Conservation (phyloP, 2,888 invertebrate genomes). For the Neelides folsomi region DNA sequence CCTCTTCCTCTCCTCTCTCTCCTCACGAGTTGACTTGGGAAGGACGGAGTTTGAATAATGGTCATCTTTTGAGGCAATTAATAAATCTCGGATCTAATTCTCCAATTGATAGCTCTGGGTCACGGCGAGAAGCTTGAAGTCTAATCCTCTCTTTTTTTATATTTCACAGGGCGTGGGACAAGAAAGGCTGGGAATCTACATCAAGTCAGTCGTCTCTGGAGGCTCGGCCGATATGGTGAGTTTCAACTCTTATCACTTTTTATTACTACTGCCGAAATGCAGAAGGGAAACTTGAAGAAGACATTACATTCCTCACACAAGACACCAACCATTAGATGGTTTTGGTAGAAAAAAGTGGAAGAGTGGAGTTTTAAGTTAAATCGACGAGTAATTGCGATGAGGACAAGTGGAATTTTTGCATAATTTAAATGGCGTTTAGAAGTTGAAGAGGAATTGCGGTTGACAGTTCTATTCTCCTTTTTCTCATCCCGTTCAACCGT, state of each 20-base stretch:
- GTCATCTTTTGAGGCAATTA: not conserved
- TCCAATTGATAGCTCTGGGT: not conserved
- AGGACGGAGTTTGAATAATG: too few species aligned
- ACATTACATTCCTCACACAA: not conserved
- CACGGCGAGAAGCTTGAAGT: not conserved
- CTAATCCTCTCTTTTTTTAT: not conserved
- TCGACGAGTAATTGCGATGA: too few species aligned
- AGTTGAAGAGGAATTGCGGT: too few species aligned
- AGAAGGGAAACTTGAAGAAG: conserved; percentile 7
- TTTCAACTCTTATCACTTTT: conserved; percentile 7
- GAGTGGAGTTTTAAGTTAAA: too few species aligned
- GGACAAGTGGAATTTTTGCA: too few species aligned
- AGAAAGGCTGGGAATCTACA: conserved; percentile 85
- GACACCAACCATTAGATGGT: too few species aligned
- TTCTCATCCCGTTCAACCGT: not conserved
- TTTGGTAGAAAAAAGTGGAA: not conserved
- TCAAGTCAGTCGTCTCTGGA: conserved; percentile 93
- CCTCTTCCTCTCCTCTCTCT: too few species aligned
- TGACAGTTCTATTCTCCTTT: not conserved
- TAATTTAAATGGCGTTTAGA: too few species aligned
- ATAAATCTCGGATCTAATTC: not conserved
- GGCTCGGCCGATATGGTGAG: conserved; percentile 69
- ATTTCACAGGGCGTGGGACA: conserved; percentile 55
- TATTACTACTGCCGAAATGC: conserved; percentile 7
- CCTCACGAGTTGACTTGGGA: too few species aligned